Conservation (phyloP, 1,140 invertebrate genomes). For the Agrilus planipennis region DNA sequence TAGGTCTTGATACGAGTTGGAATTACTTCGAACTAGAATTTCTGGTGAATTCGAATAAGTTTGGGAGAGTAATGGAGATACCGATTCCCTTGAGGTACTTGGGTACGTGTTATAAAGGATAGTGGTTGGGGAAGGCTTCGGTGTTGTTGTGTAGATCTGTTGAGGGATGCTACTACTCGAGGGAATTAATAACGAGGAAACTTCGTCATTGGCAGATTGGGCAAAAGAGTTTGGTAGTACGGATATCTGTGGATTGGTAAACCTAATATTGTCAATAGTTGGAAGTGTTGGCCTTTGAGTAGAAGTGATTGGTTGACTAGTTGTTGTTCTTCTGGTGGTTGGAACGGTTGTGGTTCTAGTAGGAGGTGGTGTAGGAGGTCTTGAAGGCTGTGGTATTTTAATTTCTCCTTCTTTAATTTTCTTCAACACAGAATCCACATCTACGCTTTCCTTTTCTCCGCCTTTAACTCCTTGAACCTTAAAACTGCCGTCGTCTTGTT, state of each 20-base stretch:
- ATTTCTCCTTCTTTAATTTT: slow-evolving; percentile 70
- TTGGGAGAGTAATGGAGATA: too few relatives aligned
- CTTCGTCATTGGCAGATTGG: slow-evolving; percentile 20
- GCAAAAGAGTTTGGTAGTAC: slow-evolving; percentile 32
- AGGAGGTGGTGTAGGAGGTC: slow-evolving; percentile 13
- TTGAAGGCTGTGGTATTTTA: slow-evolving; percentile 56
- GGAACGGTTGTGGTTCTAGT: background rate
- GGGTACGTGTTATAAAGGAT: background rate
- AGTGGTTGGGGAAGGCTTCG: background rate
- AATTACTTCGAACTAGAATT: too few relatives aligned
- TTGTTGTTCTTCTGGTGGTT: slow-evolving; percentile 24
- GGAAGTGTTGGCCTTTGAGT: too few relatives aligned
- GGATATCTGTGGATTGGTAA: slow-evolving; percentile 10
- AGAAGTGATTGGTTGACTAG: slow-evolving; percentile 26
- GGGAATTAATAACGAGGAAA: slow-evolving; percentile 4
- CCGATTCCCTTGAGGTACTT: background rate
- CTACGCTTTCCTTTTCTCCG: slow-evolving; percentile 55
- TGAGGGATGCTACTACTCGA: slow-evolving; percentile 6
- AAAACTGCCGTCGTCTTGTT: slow-evolving; percentile 68
- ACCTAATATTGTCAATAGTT: too few relatives aligned
- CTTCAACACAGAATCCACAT: slow-evolving; percentile 68
- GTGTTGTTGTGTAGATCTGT: slow-evolving; percentile 22
- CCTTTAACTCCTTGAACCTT: slow-evolving; percentile 70
- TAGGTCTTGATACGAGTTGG: too few relatives aligned
- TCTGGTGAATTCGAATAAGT: too few relatives aligned